These are phyloP conservation scores for Aegypius monachus DNA, from an alignment of 2,113 vertebrate genomes.

Conservation along the genomic window DNA sequence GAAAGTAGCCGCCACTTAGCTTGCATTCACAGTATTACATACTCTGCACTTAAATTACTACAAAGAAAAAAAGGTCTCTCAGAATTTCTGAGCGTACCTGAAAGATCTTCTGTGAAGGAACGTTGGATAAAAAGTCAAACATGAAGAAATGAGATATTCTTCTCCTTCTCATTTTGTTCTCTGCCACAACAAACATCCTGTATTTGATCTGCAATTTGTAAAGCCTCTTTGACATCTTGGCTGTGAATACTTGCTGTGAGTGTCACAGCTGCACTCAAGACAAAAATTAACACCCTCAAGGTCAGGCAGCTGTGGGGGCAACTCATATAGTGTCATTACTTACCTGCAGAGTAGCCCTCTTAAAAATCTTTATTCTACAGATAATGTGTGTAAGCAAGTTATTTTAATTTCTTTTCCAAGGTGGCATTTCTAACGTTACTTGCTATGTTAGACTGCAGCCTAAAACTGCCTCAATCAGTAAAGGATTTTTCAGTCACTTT, in stretches of 20 bases:
- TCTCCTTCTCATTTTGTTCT: not conserved
- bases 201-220: conserved; percentile 19
- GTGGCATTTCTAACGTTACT: conserved; percentile 52
- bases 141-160: not conserved
- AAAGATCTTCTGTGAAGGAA: not conserved
- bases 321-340: not conserved
- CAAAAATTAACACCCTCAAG: conserved; percentile 9
- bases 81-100: not conserved
- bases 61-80: not conserved
- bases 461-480: conserved; percentile 51
- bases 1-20: not conserved
- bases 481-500: conserved; percentile 53
- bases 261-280: conserved; percentile 16
- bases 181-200: not conserved
- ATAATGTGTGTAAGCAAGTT: not conserved
- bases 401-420: conserved; percentile 58
- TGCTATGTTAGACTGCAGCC: conserved; percentile 27
- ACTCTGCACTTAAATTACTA: not conserved
- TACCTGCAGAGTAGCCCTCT: not conserved
- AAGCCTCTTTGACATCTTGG: conserved; percentile 24
- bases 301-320: not conserved
- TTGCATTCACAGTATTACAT: not conserved
- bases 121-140: not conserved
- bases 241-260: conserved; percentile 23
- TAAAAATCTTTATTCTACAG: not conserved